Evolutionary conservation across 1,140 invertebrate genomes (phyloP), one percentile per base, ranked within the genome.

Genomic region (Cryptotermes secundus): DNA sequence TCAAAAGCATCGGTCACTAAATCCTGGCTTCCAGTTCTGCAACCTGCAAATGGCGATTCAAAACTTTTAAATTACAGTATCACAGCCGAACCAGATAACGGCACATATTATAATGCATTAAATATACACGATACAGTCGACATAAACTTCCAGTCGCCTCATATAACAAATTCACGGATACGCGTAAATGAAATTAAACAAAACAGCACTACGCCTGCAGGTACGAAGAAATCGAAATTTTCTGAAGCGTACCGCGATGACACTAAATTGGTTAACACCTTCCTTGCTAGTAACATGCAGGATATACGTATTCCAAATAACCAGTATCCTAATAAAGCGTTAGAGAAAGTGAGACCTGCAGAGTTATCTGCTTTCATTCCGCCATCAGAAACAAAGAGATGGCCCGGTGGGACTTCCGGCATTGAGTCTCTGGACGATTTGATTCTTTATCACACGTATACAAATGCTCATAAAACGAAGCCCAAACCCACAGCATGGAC

Each of bases 361-460:
- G 7, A 80, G 34, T 9, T n/a, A n/a, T 31, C 38, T 38, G 12
- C 1, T 31, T 34, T 14, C 22, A 19, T 26, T 31, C 24, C 38
- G 4, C 2, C 38, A 1, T 31, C 38, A 14, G 83, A 84, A 34
- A 84, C 31, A 34, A 84, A 84, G n/a, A 16, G 16, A 16, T 84
- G 84, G 84, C 84, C 84, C 3, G 81, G 81, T 7, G 84, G 81
- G 19, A 34, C 80, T 9, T 80, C 65, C 9, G 34, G 35, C 12
- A 42, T 84, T 38, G 26, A 82, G 31, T 82, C 80, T 14, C 80
- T 84, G 35, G 84, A 84, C 31, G 84, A 84, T 42, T 42, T 84
- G 10, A 84, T 84, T 3, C 42, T 84, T 31, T 84, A 84, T 49
- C 84, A 84, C 45, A 84, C 84, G 10, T 84, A 84, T 31, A 84